Base-by-base conservation (phyloP, 2,113 vertebrate species). In the Trogon surrucura region DNA sequence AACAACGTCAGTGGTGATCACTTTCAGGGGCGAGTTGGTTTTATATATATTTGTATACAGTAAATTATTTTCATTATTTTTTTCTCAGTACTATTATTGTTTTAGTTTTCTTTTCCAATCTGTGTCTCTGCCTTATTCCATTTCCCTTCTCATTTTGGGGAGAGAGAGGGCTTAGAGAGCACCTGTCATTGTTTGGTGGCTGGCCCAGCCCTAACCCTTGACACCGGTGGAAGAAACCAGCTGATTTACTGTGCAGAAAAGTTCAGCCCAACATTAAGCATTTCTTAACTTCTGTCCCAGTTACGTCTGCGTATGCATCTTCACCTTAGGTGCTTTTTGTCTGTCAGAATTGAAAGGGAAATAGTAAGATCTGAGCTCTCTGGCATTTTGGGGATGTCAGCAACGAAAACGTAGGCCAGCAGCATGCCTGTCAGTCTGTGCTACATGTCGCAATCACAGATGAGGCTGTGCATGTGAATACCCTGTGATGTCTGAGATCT, bases 221-320 rank as follows among this genome's bases (percentile, higher is more conserved):
- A 41, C 41, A 41, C 11, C 41, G 13, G 23, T 41, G 23, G 20
- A 80, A 85, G 36, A 67, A 73, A 16, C 9, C 29, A 23, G 23
- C 2, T 16, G 14, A 21, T 45, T 71, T 58, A 57, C 16, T 45
- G 14, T 41, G 48, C 10, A 36, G 67, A 51, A 26, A 80, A 51
- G 4, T 58, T 44, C 81, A 29, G 34, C 44, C 10, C 3, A 1
- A 18, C 54, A 71, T 12, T 41, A 50, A 66, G 3, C 11, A n/a
- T 91, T 69, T 88, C 38, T 86, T 20, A 77, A 1, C 14, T 85
- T 48, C 26, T 56, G 15, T 51, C 17, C 44, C 11, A 47, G 34
- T 17, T 80, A 47, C 0, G 0, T 25, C 47, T 80, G 27, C 2
- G 1, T 62, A 45, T 9, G 44, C 5, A 2, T 54, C 66, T 57